phyloP scores from a whole-genome alignment of 2,797 vertebrate species.

The Brachyalestes nurse region DNA sequence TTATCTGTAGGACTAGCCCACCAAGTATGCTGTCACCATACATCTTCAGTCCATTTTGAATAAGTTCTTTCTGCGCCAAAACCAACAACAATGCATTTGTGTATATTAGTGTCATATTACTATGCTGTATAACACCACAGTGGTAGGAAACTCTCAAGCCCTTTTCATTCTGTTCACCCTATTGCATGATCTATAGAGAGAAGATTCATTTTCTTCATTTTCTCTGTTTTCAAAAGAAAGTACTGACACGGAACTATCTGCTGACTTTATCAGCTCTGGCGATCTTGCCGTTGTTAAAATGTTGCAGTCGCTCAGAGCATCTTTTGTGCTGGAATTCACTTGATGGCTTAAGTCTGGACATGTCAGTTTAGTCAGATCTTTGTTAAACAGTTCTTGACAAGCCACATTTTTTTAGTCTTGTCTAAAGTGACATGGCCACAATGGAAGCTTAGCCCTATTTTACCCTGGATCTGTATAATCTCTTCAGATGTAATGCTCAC shows the following conservation, averaged over 20 bases:
- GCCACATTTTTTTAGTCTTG: constrained; percentile 41
- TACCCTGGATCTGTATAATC: not conserved
- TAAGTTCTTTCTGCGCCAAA: not conserved
- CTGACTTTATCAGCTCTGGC: constrained; percentile 11
- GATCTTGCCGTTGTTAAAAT: constrained; percentile 35
- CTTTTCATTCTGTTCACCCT: no score
- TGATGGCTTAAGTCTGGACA: constrained; percentile 38
- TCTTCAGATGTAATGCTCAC: not conserved
- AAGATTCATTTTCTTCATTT: not conserved
- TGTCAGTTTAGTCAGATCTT: constrained; percentile 29
- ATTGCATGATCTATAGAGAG: not conserved
- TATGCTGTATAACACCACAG: not conserved
- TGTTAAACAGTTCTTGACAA: constrained; percentile 31
- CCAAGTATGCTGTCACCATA: constrained; percentile 8
- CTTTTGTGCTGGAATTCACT: constrained; percentile 41
- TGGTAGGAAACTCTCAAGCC: not conserved
- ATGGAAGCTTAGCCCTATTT: not conserved
- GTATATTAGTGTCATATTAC: no score
- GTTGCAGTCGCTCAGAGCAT: constrained; percentile 27
- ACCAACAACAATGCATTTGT: not conserved
- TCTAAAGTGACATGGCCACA: constrained; percentile 10
- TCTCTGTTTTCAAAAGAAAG: not conserved
- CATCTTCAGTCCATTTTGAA: constrained; percentile 6
- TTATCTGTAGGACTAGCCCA: constrained; percentile 16
- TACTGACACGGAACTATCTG: not conserved